These are phyloP conservation scores for Psittacara wagleri DNA, from an alignment of 2,113 vertebrate species.

Conservation along the genomic window DNA sequence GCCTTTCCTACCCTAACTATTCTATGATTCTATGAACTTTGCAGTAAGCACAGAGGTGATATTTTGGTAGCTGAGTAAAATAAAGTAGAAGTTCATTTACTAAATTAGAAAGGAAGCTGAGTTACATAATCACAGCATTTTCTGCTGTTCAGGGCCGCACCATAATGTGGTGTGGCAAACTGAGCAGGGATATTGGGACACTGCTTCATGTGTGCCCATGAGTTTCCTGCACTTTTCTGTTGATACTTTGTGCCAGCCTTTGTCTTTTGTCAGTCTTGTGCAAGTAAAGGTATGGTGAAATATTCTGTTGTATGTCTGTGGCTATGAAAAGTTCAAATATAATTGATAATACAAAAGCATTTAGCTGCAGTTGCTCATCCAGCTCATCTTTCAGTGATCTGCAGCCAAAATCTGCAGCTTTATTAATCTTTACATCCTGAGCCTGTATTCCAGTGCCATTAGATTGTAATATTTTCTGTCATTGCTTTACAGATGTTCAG, in stretches of 20 bases:
- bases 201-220: not conserved
- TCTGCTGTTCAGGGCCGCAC: not conserved
- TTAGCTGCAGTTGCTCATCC: not conserved
- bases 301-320: not conserved
- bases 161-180: not conserved
- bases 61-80: not conserved
- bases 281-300: not conserved
- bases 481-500: slow-evolving; percentile 88
- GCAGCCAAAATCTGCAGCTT: not conserved
- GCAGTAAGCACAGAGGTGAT: not conserved
- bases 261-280: not conserved
- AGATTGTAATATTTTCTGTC: slow-evolving; percentile 47
- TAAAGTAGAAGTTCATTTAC: not conserved
- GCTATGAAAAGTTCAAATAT: not conserved
- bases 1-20: too few species aligned
- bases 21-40: not conserved
- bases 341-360: not conserved
- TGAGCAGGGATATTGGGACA: not conserved
- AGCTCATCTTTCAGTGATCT: not conserved
- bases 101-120: not conserved
- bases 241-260: not conserved
- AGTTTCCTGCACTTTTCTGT: not conserved
- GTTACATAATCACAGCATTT: not conserved
- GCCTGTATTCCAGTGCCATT: not conserved
- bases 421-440: not conserved